Evolutionary conservation across 92 coral and sea anemone species (phyloP), one percentile per base, ranked within the genome.

Genomic region (Porites rus): DNA sequence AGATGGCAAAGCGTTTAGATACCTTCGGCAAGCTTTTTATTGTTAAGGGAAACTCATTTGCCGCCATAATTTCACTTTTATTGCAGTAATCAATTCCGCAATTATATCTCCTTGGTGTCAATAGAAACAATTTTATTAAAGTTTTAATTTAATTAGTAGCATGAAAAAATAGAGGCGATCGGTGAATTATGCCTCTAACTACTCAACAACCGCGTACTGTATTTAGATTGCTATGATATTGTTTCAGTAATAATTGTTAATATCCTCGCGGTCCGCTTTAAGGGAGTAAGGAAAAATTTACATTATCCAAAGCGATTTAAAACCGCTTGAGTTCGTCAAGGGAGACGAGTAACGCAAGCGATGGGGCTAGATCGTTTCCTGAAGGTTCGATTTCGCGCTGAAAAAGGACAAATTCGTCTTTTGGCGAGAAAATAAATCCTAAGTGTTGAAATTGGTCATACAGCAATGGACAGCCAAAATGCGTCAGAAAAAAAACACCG

Each of bases 91-190:
- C 89, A 94, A 95, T 88, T 95, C 98, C 91, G 98, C 96, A 95
- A 95, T 95, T 95, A 95, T 90, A 93, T 95, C 96, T 91, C 86
- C 94, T 95, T 93, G 98, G 94, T 95, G 98, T 95, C 98, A 95
- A 93, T 95, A 90, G 96, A 86, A 93, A 95, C 98, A 95, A 93
- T 95, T 95, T 95, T 95, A 95, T 95, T 95, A 95, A 94, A 95
- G 98, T 95, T 95, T 95, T 95, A 95, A 95, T 95, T 95, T 95
- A 94, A 95, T 95, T 95, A 95, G 98, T 88, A 91, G 91, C 84
- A 86, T 88, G 94, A 90, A 88, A 88, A 95, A 93, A 95, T 92
- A 92, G 93, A 93, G 92, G 88, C 85, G 93, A 82, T 77, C 96
- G 94, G 81, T 92, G 83, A 95, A 93, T 95, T 91, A 86, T 85